A percentile compares a stretch with the other conserved stretches of the same genome.
Evolutionary conservation across 2,113 vertebrate genomes (phyloP).

Genomic region (Sarotherodon lohbergeri): DNA sequence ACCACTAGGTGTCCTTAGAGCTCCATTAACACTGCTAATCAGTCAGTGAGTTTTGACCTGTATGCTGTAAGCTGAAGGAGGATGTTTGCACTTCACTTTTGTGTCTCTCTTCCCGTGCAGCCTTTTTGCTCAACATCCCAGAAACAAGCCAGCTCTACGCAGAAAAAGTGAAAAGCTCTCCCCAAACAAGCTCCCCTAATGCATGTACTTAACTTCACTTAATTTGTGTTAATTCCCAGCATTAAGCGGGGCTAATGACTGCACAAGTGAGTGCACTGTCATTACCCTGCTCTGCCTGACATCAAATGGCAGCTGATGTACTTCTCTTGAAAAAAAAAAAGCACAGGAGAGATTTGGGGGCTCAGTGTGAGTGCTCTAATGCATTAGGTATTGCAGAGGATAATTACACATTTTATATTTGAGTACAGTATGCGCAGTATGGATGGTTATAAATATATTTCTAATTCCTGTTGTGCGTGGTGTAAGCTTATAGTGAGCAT

Average conservation of each 20-base stretch:
- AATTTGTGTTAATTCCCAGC: conserved; percentile 73
- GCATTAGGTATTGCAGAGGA: conserved; percentile 54
- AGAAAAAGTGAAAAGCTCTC: conserved; percentile 53
- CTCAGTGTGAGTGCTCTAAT: conserved; percentile 57
- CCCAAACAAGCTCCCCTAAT: conserved; percentile 67
- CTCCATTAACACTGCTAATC: conserved; percentile 17
- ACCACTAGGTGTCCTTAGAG: conserved; percentile 68
- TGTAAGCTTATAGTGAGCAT: not conserved
- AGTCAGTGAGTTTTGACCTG: not conserved
- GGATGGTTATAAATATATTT: conserved; percentile 28
- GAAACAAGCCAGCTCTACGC: conserved; percentile 3
- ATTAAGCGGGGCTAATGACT: conserved; percentile 68
- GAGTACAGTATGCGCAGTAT: conserved; percentile 35
- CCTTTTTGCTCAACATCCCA: not conserved
- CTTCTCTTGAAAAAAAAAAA: not conserved
- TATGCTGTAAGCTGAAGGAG: not conserved
- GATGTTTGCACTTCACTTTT: not conserved
- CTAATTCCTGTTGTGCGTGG: not conserved
- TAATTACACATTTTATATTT: conserved; percentile 50
- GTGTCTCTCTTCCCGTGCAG: not conserved
- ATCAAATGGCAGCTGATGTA: conserved; percentile 70
- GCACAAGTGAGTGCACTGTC: conserved; percentile 66
- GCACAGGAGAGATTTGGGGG: conserved; percentile 57
- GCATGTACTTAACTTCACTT: conserved; percentile 72
- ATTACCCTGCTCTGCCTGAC: conserved; percentile 66